Percentiles rank a stretch among this genome's conserved stretches.
phyloP scores from a whole-genome alignment of 1,140 invertebrate genomes.

The Micrasema minimum region DNA sequence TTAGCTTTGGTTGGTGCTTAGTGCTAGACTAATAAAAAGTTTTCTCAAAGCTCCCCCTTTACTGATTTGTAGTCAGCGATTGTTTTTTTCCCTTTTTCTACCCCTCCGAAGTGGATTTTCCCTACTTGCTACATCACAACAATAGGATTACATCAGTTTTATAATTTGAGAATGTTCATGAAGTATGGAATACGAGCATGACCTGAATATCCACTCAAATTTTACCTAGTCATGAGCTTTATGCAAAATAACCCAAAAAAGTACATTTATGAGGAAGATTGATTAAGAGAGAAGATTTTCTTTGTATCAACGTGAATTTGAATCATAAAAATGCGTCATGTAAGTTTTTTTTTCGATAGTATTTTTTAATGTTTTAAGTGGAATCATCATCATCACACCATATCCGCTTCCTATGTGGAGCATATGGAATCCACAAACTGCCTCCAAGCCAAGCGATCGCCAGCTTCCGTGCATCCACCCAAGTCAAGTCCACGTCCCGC shows the following conservation, averaged over 20 bases:
- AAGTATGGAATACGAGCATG: neutral
- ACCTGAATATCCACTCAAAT: neutral
- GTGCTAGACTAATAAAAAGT: too few relatives aligned
- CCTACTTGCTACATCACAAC: slow-evolving; percentile 13
- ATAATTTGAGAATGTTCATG: slow-evolving; percentile 24
- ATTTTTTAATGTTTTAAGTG: too few relatives aligned
- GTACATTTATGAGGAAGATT: neutral
- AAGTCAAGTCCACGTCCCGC: too few relatives aligned
- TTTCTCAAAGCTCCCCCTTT: neutral
- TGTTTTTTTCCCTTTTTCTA: neutral
- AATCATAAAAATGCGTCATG: too few relatives aligned
- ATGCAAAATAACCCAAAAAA: neutral
- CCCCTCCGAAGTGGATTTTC: neutral
- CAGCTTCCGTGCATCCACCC: too few relatives aligned
- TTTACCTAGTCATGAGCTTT: neutral
- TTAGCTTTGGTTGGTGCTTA: too few relatives aligned
- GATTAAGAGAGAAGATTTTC: neutral
- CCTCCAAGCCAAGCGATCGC: too few relatives aligned
- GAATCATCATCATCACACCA: too few relatives aligned
- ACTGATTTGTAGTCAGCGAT: neutral
- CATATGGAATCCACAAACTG: too few relatives aligned
- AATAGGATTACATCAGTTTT: slow-evolving; percentile 13
- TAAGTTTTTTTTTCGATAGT: too few relatives aligned
- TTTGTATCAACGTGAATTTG: neutral
- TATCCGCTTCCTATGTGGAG: too few relatives aligned